Percentiles rank a stretch among this genome's conserved stretches.
These are phyloP conservation scores for Trochalopteron elliotii DNA, from an alignment of 2,113 vertebrate species.

Conservation along the genomic window DNA sequence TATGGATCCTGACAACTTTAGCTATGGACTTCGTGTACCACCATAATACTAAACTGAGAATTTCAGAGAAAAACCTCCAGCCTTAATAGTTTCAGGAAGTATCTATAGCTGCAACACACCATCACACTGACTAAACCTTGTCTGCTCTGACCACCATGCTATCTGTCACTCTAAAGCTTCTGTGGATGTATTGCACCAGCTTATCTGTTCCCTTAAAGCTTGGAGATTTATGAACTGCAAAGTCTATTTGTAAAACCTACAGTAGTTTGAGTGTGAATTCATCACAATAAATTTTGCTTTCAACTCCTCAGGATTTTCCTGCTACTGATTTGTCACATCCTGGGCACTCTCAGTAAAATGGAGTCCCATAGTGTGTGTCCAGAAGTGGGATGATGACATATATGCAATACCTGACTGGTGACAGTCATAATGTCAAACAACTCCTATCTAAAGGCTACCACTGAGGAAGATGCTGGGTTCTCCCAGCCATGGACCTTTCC, in stretches of 20 bases:
- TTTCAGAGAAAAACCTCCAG: background rate
- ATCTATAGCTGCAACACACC: background rate
- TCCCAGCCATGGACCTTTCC: background rate
- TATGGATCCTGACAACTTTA: background rate
- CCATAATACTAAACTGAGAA: background rate
- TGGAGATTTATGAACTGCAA: constrained; percentile 24
- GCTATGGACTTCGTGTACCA: background rate
- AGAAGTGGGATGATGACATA: background rate
- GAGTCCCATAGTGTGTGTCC: background rate
- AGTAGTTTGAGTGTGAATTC: background rate
- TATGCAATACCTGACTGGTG: background rate
- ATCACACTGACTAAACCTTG: background rate
- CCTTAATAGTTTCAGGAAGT: background rate
- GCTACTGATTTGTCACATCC: background rate
- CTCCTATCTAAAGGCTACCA: background rate
- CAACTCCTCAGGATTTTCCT: background rate
- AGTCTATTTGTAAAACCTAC: constrained; percentile 24
- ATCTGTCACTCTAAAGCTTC: background rate
- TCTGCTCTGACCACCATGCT: background rate
- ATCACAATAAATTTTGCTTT: constrained; percentile 25
- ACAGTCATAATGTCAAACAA: background rate
- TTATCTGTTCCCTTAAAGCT: constrained; percentile 7
- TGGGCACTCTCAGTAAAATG: background rate
- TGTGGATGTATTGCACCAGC: background rate
- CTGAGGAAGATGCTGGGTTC: background rate